Percentiles rank a stretch among this genome's conserved stretches.
phyloP scores from a whole-genome alignment of 2,113 vertebrate species.

The Vicugna pacos region DNA sequence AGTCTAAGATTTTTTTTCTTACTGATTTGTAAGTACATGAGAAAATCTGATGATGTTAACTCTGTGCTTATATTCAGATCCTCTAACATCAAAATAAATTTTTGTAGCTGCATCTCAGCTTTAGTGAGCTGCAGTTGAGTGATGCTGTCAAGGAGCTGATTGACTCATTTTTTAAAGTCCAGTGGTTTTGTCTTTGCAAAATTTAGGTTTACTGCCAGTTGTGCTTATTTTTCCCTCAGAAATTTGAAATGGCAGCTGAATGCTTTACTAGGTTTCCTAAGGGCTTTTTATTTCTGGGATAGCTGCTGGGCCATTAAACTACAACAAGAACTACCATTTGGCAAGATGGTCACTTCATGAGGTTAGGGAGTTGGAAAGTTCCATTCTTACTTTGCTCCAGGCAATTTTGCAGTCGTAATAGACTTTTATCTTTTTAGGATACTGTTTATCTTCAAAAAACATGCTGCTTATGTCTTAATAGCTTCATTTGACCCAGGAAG shows the following conservation, averaged over 20 bases:
- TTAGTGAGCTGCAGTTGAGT: constrained; percentile 15
- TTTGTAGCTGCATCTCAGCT: neutral
- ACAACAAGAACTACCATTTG: neutral
- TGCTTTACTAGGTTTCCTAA: constrained; percentile 32
- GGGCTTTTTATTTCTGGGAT: neutral
- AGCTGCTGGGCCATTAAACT: neutral
- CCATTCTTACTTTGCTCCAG: neutral
- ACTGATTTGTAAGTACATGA: constrained; percentile 28
- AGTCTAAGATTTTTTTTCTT: neutral
- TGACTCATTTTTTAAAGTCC: constrained; percentile 31
- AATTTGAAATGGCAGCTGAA: constrained; percentile 33
- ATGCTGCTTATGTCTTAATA: constrained; percentile 1
- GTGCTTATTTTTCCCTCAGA: constrained; percentile 9
- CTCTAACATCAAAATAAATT: constrained; percentile 1
- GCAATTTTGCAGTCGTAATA: neutral
- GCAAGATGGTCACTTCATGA: neutral
- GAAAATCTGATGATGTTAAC: constrained; percentile 1
- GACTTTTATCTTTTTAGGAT: constrained; percentile 29
- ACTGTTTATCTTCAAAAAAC: neutral
- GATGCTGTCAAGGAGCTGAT: neutral
- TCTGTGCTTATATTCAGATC: neutral
- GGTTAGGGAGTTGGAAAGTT: constrained; percentile 16
- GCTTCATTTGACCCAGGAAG: constrained; percentile 22
- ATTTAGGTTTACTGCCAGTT: constrained; percentile 14
- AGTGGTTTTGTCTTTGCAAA: neutral